phyloP scores from a whole-genome alignment of 2,113 vertebrate species.

The Calypte anna region DNA sequence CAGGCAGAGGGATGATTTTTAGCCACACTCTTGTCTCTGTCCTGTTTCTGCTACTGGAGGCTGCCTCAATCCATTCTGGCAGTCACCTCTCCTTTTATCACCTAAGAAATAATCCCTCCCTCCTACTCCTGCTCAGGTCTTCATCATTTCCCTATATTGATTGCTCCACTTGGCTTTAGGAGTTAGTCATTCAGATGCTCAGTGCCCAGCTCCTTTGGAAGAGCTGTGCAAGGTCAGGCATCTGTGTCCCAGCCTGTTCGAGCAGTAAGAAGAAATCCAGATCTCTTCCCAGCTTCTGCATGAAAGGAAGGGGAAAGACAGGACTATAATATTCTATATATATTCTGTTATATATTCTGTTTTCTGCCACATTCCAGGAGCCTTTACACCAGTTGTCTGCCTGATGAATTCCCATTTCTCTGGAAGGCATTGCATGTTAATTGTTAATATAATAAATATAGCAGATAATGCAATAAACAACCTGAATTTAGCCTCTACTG shows the following conservation, averaged over 20 bases:
- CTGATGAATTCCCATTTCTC: too few species aligned
- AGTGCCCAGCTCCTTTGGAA: not conserved
- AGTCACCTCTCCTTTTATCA: not conserved
- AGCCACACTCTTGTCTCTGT: not conserved
- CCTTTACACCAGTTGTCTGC: too few species aligned
- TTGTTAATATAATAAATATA: not conserved
- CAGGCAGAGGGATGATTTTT: not conserved
- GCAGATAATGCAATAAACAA: constrained; percentile 10
- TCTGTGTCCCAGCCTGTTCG: not conserved
- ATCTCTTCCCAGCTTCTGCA: not conserved
- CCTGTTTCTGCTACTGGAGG: not conserved
- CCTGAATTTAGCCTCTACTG: not conserved
- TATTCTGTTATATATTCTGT: too few species aligned
- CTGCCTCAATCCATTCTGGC: not conserved
- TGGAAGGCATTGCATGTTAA: not conserved
- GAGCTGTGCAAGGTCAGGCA: not conserved
- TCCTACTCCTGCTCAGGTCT: constrained; percentile 12
- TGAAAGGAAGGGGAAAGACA: not conserved
- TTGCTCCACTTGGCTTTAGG: constrained; percentile 7
- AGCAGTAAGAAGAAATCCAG: not conserved
- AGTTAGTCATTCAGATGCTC: not conserved
- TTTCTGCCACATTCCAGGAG: too few species aligned
- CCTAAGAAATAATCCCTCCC: not conserved
- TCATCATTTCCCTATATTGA: not conserved
- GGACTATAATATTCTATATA: too few species aligned